Evolutionary conservation across 2,888 invertebrate genomes (phyloP).

Genomic region (Macropis europaea): DNA sequence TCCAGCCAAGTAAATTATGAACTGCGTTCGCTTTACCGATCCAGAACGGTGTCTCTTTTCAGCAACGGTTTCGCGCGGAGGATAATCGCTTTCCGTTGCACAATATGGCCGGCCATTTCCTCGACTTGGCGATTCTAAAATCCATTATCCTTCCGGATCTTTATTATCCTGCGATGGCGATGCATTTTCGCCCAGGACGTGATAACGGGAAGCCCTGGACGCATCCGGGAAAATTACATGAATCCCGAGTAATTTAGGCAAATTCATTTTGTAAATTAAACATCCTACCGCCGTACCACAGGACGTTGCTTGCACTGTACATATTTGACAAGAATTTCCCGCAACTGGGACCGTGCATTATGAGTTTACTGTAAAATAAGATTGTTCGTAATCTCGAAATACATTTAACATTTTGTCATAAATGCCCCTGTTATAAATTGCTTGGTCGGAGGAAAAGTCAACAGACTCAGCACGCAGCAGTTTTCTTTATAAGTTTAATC

Average conservation of each 20-base stretch:
- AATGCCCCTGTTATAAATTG: no score
- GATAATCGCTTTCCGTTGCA: neutral
- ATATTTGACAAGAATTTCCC: conserved; percentile 6
- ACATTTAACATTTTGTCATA: no score
- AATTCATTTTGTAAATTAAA: conserved; percentile 12
- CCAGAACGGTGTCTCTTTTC: no score
- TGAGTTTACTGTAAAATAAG: neutral
- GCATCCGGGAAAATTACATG: neutral
- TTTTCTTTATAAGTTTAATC: no score
- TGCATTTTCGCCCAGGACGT: neutral
- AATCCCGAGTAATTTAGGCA: neutral
- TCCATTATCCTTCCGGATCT: neutral
- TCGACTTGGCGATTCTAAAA: neutral
- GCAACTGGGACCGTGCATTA: neutral
- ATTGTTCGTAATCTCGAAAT: no score
- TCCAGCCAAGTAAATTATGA: neutral
- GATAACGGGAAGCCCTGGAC: neutral
- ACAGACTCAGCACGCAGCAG: no score
- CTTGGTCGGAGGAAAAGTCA: no score
- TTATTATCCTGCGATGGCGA: neutral
- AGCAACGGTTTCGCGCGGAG: no score
- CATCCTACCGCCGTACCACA: neutral
- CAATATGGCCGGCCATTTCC: neutral
- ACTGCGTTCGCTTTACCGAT: no score
- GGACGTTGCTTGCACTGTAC: conserved; percentile 4